Percentiles rank a stretch among this genome's conserved stretches.
Conservation (phyloP, 2,113 vertebrate species). For the Myiagra hebetior region DNA sequence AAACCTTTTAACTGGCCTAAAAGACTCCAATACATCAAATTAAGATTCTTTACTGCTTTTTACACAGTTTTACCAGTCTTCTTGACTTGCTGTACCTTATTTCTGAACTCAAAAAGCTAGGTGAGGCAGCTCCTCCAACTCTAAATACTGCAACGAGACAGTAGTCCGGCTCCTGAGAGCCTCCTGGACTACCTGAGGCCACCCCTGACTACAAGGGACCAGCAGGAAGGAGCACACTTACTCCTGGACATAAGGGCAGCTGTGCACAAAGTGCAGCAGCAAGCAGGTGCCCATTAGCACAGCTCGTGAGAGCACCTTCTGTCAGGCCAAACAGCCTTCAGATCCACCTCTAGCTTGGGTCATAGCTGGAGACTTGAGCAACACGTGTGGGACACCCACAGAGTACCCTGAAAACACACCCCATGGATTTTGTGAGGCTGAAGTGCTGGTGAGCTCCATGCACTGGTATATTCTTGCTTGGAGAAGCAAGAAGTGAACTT, state of each 20-base stretch:
- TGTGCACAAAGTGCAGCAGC: not conserved
- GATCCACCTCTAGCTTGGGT: not conserved
- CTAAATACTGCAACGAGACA: not conserved
- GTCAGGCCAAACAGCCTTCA: not conserved
- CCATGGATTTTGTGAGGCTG: not conserved
- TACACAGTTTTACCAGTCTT: not conserved
- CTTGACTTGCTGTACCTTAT: not conserved
- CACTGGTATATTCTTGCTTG: rapidly evolving
- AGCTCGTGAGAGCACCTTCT: not conserved
- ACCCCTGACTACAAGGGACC: rapidly evolving
- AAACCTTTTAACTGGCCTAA: not conserved
- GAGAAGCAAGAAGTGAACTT: not conserved
- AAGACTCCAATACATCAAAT: rapidly evolving
- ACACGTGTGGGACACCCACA: rapidly evolving
- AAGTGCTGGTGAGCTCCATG: rapidly evolving
- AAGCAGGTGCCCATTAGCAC: not conserved
- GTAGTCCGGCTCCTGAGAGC: not conserved
- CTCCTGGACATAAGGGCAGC: rapidly evolving
- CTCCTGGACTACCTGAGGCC: not conserved
- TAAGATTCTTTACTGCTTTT: not conserved
- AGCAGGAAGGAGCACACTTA: not conserved
- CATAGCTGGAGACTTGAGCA: not conserved
- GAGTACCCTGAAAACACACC: not conserved
- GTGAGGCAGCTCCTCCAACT: not conserved
- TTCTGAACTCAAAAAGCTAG: not conserved